Evolutionary conservation across 2,113 vertebrate species (phyloP).

Genomic region (Scatophagus argus): DNA sequence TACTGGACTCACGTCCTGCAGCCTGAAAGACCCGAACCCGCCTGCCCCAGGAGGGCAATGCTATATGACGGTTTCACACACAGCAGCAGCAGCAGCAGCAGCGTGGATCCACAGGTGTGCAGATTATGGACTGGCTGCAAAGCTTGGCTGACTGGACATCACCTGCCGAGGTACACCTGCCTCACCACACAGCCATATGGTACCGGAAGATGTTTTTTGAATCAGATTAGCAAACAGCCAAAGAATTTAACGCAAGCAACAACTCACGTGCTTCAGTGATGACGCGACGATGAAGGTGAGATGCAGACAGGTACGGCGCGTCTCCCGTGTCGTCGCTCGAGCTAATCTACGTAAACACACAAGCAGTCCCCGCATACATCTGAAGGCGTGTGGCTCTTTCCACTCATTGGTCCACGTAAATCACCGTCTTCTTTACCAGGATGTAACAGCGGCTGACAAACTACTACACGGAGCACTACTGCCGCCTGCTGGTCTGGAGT

Average conservation of each 20-base stretch:
- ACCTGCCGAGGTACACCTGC: not conserved
- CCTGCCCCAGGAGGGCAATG: not conserved
- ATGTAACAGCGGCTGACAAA: accelerated
- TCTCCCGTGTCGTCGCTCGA: not conserved
- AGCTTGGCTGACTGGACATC: not conserved
- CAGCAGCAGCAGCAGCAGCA: too few relatives aligned
- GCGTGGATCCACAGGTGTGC: too few relatives aligned
- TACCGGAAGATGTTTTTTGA: not conserved
- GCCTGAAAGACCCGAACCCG: not conserved
- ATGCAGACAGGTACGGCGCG: not conserved
- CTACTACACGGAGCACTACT: not conserved
- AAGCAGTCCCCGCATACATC: not conserved
- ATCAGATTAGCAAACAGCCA: not conserved
- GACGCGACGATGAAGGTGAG: not conserved
- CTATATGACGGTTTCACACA: not conserved
- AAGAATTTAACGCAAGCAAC: not conserved
- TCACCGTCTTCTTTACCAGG: not conserved
- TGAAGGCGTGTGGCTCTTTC: not conserved
- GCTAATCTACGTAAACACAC: not conserved
- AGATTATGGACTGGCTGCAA: too few relatives aligned
- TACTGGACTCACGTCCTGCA: too few relatives aligned
- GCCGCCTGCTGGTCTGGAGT: slow-evolving; percentile 14
- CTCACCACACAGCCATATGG: not conserved
- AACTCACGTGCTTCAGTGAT: not conserved
- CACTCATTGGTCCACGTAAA: slow-evolving; percentile 55